Conservation (phyloP, 2,888 invertebrate genomes). For the Torymus auratus region DNA sequence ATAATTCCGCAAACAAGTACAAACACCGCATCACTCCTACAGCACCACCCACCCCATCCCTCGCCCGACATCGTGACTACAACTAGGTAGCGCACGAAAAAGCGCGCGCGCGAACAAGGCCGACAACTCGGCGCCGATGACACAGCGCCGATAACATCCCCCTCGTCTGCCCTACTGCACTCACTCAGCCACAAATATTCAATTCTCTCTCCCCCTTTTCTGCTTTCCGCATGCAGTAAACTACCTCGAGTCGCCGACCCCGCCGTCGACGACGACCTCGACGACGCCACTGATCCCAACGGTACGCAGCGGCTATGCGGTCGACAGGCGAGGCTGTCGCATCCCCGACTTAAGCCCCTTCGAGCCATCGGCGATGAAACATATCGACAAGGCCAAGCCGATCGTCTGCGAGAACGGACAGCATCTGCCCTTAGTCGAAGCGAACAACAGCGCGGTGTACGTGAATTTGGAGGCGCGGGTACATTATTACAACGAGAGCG, state of each 20-base stretch:
- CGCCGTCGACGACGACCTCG: slow-evolving; percentile 33
- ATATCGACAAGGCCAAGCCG: slow-evolving; percentile 77
- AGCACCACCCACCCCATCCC: no score
- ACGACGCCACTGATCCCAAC: slow-evolving; percentile 34
- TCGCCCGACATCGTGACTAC: no score
- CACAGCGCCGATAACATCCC: no score
- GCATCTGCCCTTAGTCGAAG: slow-evolving; percentile 79
- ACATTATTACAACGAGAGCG: slow-evolving; percentile 78
- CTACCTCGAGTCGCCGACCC: slow-evolving; percentile 23
- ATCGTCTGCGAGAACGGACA: slow-evolving; percentile 79
- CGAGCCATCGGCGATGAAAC: slow-evolving; percentile 80
- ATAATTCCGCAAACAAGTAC: not conserved
- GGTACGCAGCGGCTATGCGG: slow-evolving; percentile 76
- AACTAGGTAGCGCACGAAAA: no score
- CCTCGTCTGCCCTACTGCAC: no score
- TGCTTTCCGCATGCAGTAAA: slow-evolving; percentile 13
- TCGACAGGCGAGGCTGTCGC: slow-evolving; percentile 83
- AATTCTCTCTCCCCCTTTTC: no score
- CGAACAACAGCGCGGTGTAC: slow-evolving; percentile 81
- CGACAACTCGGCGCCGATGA: no score
- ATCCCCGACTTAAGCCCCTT: slow-evolving; percentile 83
- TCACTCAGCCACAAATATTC: no score
- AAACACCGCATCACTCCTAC: not conserved
- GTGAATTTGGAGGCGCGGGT: slow-evolving; percentile 77
- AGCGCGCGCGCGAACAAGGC: no score